phyloP scores from a whole-genome alignment of 2,113 vertebrate species.

The Psilopsiagon aymara region DNA sequence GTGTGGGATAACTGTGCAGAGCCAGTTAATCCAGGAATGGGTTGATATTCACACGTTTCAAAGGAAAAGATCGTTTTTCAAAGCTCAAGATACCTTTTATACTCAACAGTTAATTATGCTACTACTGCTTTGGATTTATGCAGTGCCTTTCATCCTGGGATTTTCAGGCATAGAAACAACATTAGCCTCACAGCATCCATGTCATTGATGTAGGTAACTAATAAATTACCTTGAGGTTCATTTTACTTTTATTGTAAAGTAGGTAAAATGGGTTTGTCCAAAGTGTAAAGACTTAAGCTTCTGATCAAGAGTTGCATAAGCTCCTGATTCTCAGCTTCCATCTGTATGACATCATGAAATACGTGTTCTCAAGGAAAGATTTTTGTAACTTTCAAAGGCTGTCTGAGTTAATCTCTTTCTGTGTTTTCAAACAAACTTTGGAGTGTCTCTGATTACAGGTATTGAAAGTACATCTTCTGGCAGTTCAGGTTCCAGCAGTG shows the following conservation, averaged over 20 bases:
- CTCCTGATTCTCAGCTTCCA: background rate
- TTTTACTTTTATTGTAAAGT: background rate
- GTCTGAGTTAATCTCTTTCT: background rate
- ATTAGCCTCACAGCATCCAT: background rate
- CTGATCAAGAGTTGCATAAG: background rate
- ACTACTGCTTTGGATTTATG: background rate
- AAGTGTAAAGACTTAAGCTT: background rate
- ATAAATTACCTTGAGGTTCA: conserved; percentile 10
- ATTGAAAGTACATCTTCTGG: background rate
- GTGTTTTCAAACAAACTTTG: background rate
- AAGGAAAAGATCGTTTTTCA: conserved; percentile 28
- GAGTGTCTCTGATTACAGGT: background rate
- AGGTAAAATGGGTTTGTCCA: background rate
- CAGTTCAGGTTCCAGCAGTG: background rate
- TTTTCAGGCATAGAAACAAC: background rate
- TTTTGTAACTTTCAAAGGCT: background rate
- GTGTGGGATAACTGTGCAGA: background rate
- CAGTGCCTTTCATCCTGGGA: background rate
- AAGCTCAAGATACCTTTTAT: conserved; percentile 16
- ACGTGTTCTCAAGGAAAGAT: background rate
- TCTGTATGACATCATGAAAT: background rate
- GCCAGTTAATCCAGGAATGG: conserved; percentile 4
- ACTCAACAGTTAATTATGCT: background rate
- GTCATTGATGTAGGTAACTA: conserved; percentile 19
- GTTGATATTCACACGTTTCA: background rate